A percentile compares a stretch with the other conserved stretches of the same genome.
Evolutionary conservation across 1,140 invertebrate genomes (phyloP).

Genomic region (Caenorhabditis latens): DNA sequence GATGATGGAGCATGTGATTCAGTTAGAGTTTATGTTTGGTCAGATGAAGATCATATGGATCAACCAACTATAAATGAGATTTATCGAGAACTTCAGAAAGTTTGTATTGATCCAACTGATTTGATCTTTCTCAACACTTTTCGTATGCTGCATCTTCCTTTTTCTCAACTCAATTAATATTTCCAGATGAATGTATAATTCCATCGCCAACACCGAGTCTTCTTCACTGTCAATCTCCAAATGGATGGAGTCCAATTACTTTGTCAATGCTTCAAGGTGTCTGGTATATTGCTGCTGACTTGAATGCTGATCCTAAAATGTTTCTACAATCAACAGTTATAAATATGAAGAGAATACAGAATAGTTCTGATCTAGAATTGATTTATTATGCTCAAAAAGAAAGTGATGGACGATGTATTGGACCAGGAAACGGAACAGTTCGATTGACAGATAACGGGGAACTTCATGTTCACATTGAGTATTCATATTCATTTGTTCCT

Average conservation of each 20-base stretch:
- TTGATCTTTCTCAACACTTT: slow-evolving; percentile 64
- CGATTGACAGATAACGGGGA: slow-evolving; percentile 44
- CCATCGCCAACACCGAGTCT: slow-evolving; percentile 38
- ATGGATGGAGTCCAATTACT: slow-evolving; percentile 60
- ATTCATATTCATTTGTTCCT: slow-evolving; percentile 36
- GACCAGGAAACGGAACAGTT: slow-evolving; percentile 63
- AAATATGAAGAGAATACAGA: slow-evolving; percentile 46
- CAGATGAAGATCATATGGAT: slow-evolving; percentile 66
- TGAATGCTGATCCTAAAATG: slow-evolving; percentile 63
- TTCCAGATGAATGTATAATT: slow-evolving; percentile 60
- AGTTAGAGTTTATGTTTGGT: slow-evolving; percentile 63
- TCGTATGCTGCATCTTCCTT: not conserved
- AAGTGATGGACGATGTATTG: slow-evolving; percentile 58
- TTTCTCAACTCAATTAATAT: not conserved
- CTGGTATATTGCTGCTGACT: slow-evolving; percentile 63
- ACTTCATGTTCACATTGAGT: slow-evolving; percentile 63
- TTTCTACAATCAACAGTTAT: slow-evolving; percentile 59
- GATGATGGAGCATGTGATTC: slow-evolving; percentile 63
- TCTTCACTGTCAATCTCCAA: slow-evolving; percentile 50
- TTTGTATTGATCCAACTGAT: slow-evolving; percentile 65
- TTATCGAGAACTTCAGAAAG: slow-evolving; percentile 55
- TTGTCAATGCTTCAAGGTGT: slow-evolving; percentile 60
- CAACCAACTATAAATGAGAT: slow-evolving; percentile 63
- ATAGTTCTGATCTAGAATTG: slow-evolving; percentile 47
- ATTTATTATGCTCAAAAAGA: slow-evolving; percentile 64